phyloP scores from a whole-genome alignment of 2,888 invertebrate species.

The Nesidiocoris tenuis region DNA sequence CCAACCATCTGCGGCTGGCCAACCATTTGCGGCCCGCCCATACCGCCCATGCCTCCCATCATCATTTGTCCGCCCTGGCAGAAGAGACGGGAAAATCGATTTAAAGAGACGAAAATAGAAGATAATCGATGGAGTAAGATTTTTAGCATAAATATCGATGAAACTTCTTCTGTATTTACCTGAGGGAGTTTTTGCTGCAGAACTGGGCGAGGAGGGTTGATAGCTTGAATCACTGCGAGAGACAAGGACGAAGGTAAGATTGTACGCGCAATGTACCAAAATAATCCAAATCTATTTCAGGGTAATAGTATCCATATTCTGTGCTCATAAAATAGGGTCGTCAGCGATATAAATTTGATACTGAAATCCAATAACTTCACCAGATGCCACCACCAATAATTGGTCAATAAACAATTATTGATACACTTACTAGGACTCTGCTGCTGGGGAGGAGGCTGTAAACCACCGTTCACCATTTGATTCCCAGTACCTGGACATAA shows the following conservation, averaged over 20 bases:
- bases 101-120: no score
- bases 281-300: no score
- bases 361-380: no score
- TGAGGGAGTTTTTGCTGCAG: slow-evolving; percentile 63
- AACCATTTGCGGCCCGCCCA: slow-evolving; percentile 30
- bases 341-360: no score
- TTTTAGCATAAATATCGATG: slow-evolving; percentile 30
- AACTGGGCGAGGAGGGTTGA: slow-evolving; percentile 66
- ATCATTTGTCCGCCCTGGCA: slow-evolving; percentile 50
- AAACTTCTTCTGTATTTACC: no score
- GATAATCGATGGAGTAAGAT: no score
- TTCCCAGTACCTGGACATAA: slow-evolving; percentile 54
- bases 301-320: no score
- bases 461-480: slow-evolving; percentile 62
- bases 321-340: no score
- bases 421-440: slow-evolving; percentile 36
- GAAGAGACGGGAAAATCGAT: neutral
- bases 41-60: slow-evolving; percentile 52
- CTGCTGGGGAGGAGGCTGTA: slow-evolving; percentile 54
- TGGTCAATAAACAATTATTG: no score
- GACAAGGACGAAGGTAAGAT: no score
- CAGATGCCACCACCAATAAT: no score
- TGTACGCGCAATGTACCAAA: no score
- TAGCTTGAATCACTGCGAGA: slow-evolving; percentile 65
- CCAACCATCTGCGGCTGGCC: slow-evolving; percentile 22